phyloP scores from a whole-genome alignment of 2,797 vertebrate species.

The Squalus acanthias region DNA sequence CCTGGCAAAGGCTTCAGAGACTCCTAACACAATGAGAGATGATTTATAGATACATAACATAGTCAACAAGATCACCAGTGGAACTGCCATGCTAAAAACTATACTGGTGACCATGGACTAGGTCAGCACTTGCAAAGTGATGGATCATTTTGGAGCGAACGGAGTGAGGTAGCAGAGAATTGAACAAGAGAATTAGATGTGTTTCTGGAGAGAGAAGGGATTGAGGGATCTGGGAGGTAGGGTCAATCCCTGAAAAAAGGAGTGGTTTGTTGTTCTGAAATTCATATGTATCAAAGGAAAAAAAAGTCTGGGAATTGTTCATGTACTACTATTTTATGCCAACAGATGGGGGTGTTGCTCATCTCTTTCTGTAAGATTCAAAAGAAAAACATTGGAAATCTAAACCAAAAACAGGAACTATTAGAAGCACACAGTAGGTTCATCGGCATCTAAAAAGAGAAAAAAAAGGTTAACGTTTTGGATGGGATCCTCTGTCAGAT shows the following conservation, averaged over 20 bases:
- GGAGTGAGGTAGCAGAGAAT: background rate
- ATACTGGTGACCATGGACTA: background rate
- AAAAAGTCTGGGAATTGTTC: background rate
- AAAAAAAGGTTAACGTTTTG: background rate
- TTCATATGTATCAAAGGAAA: background rate
- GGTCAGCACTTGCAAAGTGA: background rate
- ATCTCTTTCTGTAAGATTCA: background rate
- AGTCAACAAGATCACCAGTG: background rate
- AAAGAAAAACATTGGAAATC: background rate
- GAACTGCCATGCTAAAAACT: background rate
- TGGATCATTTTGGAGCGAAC: background rate
- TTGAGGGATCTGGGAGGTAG: background rate
- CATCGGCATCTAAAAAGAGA: background rate
- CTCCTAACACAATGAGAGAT: background rate
- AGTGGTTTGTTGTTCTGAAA: background rate
- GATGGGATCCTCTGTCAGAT: background rate
- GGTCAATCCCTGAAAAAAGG: background rate
- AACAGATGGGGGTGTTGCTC: background rate
- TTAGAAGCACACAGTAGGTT: background rate
- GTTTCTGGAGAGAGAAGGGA: background rate
- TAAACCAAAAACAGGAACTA: background rate
- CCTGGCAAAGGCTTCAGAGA: background rate
- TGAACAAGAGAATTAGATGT: background rate
- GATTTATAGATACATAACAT: background rate
- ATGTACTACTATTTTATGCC: background rate